phyloP scores from a whole-genome alignment of 2,888 invertebrate species.

The Arge pagana region DNA sequence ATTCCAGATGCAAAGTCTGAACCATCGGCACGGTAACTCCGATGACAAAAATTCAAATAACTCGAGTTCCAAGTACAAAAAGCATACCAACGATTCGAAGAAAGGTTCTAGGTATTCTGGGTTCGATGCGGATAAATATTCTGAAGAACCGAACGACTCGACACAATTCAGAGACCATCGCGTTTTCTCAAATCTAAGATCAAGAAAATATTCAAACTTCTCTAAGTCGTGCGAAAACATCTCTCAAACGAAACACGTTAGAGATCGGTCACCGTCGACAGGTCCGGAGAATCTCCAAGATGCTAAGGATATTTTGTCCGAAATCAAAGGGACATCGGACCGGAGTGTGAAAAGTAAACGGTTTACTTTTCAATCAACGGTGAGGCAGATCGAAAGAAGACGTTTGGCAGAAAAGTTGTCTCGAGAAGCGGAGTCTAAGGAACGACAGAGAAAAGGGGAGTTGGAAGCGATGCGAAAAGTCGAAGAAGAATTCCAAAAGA shows the following conservation, averaged over 20 bases:
- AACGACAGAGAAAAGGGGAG: constrained; percentile 75
- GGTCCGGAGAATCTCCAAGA: constrained; percentile 55
- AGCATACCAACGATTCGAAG: constrained; percentile 27
- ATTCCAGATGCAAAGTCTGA: constrained; percentile 39
- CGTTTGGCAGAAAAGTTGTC: constrained; percentile 76
- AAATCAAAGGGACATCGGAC: constrained; percentile 29
- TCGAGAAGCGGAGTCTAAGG: constrained; percentile 76
- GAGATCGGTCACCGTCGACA: constrained; percentile 33
- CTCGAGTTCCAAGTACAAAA: constrained; percentile 30
- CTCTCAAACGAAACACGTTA: constrained; percentile 39
- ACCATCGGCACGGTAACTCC: constrained; percentile 27
- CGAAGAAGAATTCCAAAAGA: constrained; percentile 85
- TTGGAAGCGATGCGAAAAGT: constrained; percentile 83
- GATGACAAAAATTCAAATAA: constrained; percentile 29
- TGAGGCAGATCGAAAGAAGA: constrained; percentile 78
- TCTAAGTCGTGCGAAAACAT: constrained; percentile 62
- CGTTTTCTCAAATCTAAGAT: constrained; percentile 29
- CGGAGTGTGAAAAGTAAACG: constrained; percentile 62
- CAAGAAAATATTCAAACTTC: constrained; percentile 35
- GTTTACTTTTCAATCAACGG: constrained; percentile 84
- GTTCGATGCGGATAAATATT: constrained; percentile 17
- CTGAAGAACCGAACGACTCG: constrained; percentile 25
- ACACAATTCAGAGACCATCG: constrained; percentile 33
- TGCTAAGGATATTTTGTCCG: constrained; percentile 32
- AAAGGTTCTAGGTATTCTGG: constrained; percentile 23